Base-by-base conservation (phyloP, 2,888 invertebrate species). In the Parascotia fuliginaria region DNA sequence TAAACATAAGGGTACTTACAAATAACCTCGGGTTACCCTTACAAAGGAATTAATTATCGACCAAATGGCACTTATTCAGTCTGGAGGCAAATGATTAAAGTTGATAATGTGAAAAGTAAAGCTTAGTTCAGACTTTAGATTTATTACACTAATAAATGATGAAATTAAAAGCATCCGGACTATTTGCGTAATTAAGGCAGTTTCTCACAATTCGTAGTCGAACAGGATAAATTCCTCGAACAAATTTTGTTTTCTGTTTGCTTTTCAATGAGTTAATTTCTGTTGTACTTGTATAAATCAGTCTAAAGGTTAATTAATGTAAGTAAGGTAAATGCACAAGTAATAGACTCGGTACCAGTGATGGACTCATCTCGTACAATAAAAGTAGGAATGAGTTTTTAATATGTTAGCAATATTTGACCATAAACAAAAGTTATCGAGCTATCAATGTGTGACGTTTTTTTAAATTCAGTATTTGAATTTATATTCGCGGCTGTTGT, bases 101-200 rank as follows among this genome's bases (percentile, higher is more conserved):
- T 67, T 55, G 52, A 60, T 60, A 64, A 65, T 55, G 55, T 48
- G 58, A 51, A 64, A 67, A 67, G 60, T 60, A 48, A 51, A 38
- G 15, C 48, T 40, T 28, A 28, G 28, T 43, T 43, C 28, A 12
- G 36, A 41, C 38, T 53, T 55, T 15, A 47, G 38, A 65, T 60
- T 68, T 58, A 60, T 60, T 33, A 31, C 48, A 41, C 38, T 53
- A 46, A 55, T 52, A 46, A 66, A 61, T 58, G 34, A 48, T 40
- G 13, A 54, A 55, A 66, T 61, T 59, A 61, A 44, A 24, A 9
- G 24, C 24, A 24, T 24, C 24, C 24, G 7, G 24, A 24, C 24
- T 24, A 24, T 24, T 24, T 14, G n/a, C 7, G 7, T 14, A 32
- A 12, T 32, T 32, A 32, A 32, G 11, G 12, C 12, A 32, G 12